A percentile compares a stretch with the other conserved stretches of the same genome.
These are phyloP conservation scores for Drosophila insularis DNA, from an alignment of 1,140 invertebrate genomes.

Conservation along the genomic window DNA sequence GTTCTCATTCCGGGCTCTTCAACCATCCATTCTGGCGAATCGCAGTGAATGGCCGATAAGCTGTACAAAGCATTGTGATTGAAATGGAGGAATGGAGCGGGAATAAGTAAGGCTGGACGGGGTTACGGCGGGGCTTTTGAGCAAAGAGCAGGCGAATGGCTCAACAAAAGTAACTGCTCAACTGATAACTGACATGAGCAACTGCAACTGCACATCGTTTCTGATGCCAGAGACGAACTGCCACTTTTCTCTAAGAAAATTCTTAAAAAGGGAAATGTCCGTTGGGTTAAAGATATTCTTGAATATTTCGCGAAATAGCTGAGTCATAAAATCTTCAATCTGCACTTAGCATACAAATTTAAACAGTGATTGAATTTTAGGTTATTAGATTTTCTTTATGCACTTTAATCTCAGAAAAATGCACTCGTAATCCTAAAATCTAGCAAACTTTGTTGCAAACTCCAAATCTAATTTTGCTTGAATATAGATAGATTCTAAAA, in stretches of 20 bases:
- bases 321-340: no score
- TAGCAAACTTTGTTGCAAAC: no score
- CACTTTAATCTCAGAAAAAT: no score
- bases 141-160: slow-evolving; percentile 28
- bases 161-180: slow-evolving; percentile 29
- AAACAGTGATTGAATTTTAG: no score
- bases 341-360: no score
- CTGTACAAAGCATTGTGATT: slow-evolving; percentile 45
- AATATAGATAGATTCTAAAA: no score
- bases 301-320: no score
- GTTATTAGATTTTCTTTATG: no score
- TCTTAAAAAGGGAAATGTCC: no score
- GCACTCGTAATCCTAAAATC: no score
- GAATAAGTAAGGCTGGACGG: background rate
- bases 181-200: slow-evolving; percentile 32
- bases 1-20: background rate
- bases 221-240: background rate
- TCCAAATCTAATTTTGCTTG: no score
- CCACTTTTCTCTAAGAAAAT: background rate
- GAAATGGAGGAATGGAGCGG: background rate
- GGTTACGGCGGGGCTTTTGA: slow-evolving; percentile 35
- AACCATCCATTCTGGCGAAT: slow-evolving; percentile 13
- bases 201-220: slow-evolving; percentile 1
- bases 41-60: slow-evolving; percentile 65
- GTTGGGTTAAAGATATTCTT: no score